These are phyloP conservation scores for Clivina fossor DNA, from an alignment of 2,888 invertebrate genomes.

Conservation along the genomic window DNA sequence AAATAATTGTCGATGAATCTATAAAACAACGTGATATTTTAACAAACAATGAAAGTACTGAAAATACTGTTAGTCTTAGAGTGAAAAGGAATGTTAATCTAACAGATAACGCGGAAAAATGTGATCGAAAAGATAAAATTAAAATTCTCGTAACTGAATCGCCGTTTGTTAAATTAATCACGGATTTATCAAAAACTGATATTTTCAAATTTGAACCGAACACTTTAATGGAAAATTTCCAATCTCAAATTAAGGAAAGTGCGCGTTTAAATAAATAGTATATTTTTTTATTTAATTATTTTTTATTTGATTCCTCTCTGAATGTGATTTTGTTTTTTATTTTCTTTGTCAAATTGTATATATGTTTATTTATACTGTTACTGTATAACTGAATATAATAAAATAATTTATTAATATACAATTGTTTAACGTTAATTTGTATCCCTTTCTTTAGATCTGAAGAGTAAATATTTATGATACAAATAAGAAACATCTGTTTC, in stretches of 20 bases:
- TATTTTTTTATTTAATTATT: too few relatives aligned
- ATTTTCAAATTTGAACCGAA: slow-evolving; percentile 33
- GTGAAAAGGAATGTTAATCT: slow-evolving; percentile 38
- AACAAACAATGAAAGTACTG: slow-evolving; percentile 25
- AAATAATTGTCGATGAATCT: background rate
- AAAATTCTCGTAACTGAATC: slow-evolving; percentile 14
- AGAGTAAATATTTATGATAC: too few relatives aligned
- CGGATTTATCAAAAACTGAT: slow-evolving; percentile 30
- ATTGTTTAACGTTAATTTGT: too few relatives aligned
- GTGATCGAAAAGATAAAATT: slow-evolving; percentile 7
- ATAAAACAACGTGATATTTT: slow-evolving; percentile 21
- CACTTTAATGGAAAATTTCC: slow-evolving; percentile 21
- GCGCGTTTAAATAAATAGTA: slow-evolving; percentile 37
- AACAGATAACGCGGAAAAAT: slow-evolving; percentile 31
- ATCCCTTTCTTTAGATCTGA: too few relatives aligned
- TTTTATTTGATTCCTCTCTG: too few relatives aligned
- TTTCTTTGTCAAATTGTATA: too few relatives aligned
- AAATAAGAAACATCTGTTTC: too few relatives aligned
- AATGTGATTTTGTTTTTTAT: too few relatives aligned
- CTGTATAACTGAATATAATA: too few relatives aligned
- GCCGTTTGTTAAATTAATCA: slow-evolving; percentile 28
- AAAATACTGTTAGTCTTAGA: slow-evolving; percentile 34
- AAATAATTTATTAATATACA: too few relatives aligned
- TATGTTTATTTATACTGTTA: too few relatives aligned
- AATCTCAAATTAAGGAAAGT: slow-evolving; percentile 27